Base-by-base conservation (phyloP, 2,113 vertebrate species). In the Dipodomys spectabilis region DNA sequence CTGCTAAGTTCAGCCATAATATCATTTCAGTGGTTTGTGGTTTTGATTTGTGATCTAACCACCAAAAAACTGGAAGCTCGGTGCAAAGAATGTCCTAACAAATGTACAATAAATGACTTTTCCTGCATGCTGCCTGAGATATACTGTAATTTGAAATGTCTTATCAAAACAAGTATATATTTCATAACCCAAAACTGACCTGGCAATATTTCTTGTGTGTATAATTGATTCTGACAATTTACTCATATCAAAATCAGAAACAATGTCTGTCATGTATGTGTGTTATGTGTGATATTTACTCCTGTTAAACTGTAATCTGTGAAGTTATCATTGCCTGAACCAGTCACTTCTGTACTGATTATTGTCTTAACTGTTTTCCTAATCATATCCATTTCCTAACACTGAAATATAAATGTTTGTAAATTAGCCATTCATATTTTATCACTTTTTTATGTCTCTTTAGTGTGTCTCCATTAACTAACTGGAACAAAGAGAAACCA, bases 391-490 rank as follows among this genome's bases (percentile, higher is more conserved):
- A 96, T 97, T 98, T 98, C 98, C 97, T 98, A 98, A 98, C 96
- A 97, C 96, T 97, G 86, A 98, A 98, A 98, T 98, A 98, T 98
- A 98, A 98, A 98, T 98, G 98, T 98, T 98, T 98, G 95, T 98
- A 98, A 98, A 98, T 98, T 98, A 98, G 97, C 95, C 97, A 97
- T 98, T 98, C 96, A 97, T 97, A 97, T 74, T 84, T 77, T 97
- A 97, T 98, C 95, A 97, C 93, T 94, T 97, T 39, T 98, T 96
- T 97, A 95, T 96, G 79, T 91, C 90, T 60, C 69, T 97, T 73
- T 82, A 86, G 13, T 91, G 65, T 96, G 93, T 60, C 83, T 96
- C 88, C 82, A 92, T 93, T 95, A 89, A 64, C 27, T 86, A 96
- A 96, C 71, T 44, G 72, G 75, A 81, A 95, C 88, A 93, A 88